These are phyloP conservation scores for Sapajus apella DNA, from an alignment of 2,113 vertebrate species.

Conservation along the genomic window DNA sequence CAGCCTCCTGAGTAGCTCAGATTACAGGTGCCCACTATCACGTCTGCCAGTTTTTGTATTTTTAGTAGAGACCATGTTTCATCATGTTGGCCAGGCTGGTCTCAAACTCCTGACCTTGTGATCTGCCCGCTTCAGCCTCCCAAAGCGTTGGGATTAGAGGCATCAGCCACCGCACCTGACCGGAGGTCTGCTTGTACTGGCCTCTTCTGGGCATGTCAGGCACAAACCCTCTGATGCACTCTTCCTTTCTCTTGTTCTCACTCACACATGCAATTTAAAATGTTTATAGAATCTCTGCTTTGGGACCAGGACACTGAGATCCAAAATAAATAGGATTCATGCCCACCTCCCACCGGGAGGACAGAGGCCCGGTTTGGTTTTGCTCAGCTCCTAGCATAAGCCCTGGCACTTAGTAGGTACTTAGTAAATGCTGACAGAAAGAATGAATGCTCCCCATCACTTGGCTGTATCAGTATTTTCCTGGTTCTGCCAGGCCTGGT, in stretches of 20 bases:
- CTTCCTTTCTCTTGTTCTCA: not conserved
- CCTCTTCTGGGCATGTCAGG: not conserved
- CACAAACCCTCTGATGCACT: rapidly evolving
- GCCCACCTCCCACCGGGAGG: not conserved
- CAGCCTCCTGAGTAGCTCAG: no score
- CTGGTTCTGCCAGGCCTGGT: not conserved
- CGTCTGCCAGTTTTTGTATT: no score
- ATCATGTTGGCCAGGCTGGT: no score
- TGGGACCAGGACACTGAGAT: not conserved
- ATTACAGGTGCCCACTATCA: no score
- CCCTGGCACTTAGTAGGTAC: not conserved
- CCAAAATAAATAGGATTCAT: not conserved
- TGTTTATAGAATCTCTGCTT: not conserved
- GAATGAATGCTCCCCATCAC: not conserved
- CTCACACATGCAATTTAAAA: not conserved
- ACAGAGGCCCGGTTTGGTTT: not conserved
- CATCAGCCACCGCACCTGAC: no score
- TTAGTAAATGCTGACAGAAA: not conserved
- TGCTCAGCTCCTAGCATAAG: not conserved
- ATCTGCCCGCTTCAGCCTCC: no score
- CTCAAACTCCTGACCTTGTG: no score
- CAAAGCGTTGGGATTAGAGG: no score
- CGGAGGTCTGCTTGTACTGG: no score
- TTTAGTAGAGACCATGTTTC: no score
- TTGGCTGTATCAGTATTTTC: not conserved